Conservation (phyloP, 2,113 vertebrate genomes). For the Saguinus midas region DNA sequence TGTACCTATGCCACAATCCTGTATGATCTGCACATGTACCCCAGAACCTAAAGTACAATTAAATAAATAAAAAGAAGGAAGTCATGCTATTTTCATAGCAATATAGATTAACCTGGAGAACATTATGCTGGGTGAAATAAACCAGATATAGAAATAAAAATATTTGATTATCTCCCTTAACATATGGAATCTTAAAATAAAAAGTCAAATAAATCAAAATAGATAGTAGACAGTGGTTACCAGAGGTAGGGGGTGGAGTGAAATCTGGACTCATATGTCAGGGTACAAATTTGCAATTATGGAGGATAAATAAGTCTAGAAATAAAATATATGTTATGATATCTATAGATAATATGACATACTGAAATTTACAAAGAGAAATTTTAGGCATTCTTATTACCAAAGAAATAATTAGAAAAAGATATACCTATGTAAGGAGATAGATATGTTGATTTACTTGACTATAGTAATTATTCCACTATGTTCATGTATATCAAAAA, state of each 20-base stretch:
- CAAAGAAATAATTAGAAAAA: too few relatives aligned
- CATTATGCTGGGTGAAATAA: background rate
- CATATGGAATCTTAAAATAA: background rate
- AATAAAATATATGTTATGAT: background rate
- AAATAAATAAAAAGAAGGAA: background rate
- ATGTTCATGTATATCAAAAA: background rate
- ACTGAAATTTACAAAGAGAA: background rate
- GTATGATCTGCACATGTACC: too few relatives aligned
- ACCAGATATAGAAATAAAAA: background rate
- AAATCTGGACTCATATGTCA: background rate
- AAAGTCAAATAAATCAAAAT: background rate
- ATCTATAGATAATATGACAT: background rate
- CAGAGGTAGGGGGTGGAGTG: too few relatives aligned
- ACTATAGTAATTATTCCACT: background rate
- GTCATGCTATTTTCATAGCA: background rate
- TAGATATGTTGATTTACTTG: background rate
- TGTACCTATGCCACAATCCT: too few relatives aligned
- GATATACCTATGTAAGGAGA: background rate
- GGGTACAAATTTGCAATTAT: background rate
- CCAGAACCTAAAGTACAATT: too few relatives aligned
- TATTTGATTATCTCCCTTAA: background rate
- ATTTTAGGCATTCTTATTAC: background rate
- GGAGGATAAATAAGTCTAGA: background rate
- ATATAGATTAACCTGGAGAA: background rate
- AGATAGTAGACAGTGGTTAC: background rate